Evolutionary conservation across 2,113 vertebrate species (phyloP).

Genomic region (Spermophilus dauricus): DNA sequence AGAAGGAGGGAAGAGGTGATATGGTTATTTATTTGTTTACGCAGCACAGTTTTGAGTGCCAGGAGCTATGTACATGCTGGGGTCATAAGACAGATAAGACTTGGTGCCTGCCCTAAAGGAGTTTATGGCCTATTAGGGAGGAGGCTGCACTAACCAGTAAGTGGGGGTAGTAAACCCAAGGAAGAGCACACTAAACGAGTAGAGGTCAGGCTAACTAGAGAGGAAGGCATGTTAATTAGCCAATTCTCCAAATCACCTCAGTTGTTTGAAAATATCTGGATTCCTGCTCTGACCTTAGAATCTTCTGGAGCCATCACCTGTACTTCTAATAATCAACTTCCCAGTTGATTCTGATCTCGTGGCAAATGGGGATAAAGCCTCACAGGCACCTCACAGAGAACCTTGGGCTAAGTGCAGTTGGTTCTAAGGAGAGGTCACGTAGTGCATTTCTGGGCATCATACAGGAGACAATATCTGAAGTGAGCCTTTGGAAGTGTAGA

Average conservation of each 20-base stretch:
- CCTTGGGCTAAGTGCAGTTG: too few species aligned
- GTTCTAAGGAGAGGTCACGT: background rate
- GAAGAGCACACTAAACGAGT: background rate
- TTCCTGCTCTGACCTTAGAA: background rate
- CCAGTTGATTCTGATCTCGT: background rate
- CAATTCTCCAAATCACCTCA: background rate
- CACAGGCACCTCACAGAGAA: background rate
- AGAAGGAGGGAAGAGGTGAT: background rate
- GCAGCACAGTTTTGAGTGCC: background rate
- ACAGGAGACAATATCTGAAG: background rate
- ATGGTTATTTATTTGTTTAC: background rate
- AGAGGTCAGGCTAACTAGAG: background rate
- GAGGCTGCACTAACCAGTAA: background rate
- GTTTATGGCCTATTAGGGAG: background rate
- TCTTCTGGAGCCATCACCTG: background rate
- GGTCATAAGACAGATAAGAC: background rate
- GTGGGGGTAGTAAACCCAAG: background rate
- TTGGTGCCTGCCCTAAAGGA: background rate
- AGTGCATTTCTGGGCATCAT: background rate
- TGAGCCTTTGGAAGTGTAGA: background rate
- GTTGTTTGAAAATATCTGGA: slow-evolving; percentile 12
- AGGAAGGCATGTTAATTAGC: background rate
- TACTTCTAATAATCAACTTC: background rate
- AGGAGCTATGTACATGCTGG: background rate
- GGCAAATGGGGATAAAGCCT: background rate